phyloP scores from a whole-genome alignment of 2,113 vertebrate genomes.

The Pithys albifrons region DNA sequence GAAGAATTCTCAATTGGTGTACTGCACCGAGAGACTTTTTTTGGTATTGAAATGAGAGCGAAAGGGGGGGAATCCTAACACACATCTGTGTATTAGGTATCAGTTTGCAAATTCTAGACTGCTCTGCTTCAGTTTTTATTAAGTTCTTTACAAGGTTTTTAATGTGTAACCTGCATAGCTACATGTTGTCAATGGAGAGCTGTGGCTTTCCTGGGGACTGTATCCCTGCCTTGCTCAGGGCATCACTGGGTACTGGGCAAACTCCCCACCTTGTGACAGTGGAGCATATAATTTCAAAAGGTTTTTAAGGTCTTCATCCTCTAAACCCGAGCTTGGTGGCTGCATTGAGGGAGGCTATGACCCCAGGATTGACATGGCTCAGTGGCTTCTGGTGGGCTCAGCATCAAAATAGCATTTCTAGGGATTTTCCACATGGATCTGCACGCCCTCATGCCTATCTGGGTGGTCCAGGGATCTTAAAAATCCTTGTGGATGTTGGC shows the following conservation, averaged over 20 bases:
- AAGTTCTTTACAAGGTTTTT: neutral
- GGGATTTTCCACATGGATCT: neutral
- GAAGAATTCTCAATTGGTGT: neutral
- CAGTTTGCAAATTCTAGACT: slow-evolving; percentile 3
- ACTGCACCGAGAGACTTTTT: neutral
- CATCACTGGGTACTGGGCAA: neutral
- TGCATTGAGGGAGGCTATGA: neutral
- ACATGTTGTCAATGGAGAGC: neutral
- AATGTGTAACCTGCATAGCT: neutral
- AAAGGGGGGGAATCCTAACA: neutral
- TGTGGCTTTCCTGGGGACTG: neutral
- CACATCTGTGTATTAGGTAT: neutral
- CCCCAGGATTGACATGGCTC: accelerated
- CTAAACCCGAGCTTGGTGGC: accelerated
- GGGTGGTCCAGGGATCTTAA: neutral
- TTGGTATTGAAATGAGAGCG: neutral
- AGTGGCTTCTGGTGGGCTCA: neutral
- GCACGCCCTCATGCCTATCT: accelerated
- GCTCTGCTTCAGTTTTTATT: neutral
- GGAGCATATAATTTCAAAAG: neutral
- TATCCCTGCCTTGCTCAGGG: neutral
- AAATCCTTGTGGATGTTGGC: neutral
- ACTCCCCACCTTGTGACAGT: too few relatives aligned
- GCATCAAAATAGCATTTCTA: neutral
- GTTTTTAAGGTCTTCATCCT: neutral